phyloP scores from a whole-genome alignment of 2,113 vertebrate genomes.

The Malurus alboscapulatus region DNA sequence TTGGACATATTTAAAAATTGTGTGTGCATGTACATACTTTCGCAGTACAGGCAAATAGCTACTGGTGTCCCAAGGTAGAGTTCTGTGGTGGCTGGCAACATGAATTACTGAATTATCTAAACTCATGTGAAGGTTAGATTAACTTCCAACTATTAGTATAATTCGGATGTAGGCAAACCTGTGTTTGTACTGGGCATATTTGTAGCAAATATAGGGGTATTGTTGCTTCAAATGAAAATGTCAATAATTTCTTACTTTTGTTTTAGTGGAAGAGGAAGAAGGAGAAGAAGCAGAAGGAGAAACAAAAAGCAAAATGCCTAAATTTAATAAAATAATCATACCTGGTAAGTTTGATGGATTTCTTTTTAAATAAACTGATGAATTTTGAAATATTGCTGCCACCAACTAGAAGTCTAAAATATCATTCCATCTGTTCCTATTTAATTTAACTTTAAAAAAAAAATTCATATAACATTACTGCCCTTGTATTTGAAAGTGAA shows the following conservation, averaged over 20 bases:
- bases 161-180: background rate
- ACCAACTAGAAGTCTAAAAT: background rate
- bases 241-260: background rate
- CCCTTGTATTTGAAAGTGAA: background rate
- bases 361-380: background rate
- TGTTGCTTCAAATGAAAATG: background rate
- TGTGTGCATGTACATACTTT: background rate
- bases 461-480: background rate
- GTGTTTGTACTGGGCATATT: background rate
- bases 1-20: background rate
- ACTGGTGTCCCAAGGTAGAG: background rate
- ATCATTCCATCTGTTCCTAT: slow-evolving; percentile 12
- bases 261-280: slow-evolving; percentile 75
- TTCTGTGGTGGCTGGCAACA: background rate
- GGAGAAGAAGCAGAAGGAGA: slow-evolving; percentile 66
- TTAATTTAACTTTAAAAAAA: background rate
- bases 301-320: slow-evolving; percentile 38
- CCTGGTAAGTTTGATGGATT: slow-evolving; percentile 79
- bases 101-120: background rate
- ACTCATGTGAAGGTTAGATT: background rate
- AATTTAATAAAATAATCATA: slow-evolving; percentile 73
- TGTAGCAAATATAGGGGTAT: background rate
- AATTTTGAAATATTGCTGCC: background rate
- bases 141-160: background rate
- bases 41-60: background rate